These are phyloP conservation scores for Clarias macrocephalus DNA, from an alignment of 2,113 vertebrate species.

Conservation along the genomic window DNA sequence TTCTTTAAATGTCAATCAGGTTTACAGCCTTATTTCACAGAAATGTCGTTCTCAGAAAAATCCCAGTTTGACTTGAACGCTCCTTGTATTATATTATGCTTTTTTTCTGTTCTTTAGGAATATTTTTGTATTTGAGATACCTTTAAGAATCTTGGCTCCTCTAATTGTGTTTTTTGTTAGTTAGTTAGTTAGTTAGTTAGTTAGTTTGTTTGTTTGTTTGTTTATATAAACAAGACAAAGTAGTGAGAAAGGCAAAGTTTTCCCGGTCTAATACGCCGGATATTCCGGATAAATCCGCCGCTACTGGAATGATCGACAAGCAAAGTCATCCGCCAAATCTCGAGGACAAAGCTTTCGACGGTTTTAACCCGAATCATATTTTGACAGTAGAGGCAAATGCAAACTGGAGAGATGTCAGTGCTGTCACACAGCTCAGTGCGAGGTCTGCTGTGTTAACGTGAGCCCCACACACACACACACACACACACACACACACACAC, in stretches of 20 bases:
- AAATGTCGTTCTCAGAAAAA: too few relatives aligned
- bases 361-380: constrained; percentile 37
- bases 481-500: constrained; percentile 9
- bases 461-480: constrained; percentile 20
- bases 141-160: neutral
- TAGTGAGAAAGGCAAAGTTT: neutral
- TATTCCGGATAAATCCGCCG: neutral
- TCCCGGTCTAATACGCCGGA: neutral
- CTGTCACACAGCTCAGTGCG: constrained; percentile 23
- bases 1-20: too few relatives aligned
- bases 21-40: too few relatives aligned
- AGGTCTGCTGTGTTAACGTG: constrained; percentile 15
- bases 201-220: neutral
- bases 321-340: constrained; percentile 8
- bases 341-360: constrained; percentile 24
- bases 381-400: constrained; percentile 41
- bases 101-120: too few relatives aligned
- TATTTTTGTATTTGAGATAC: neutral
- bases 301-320: neutral
- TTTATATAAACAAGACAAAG: neutral
- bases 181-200: neutral
- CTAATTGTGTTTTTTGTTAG: neutral
- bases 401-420: constrained; percentile 37
- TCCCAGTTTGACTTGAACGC: too few relatives aligned
- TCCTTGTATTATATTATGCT: too few relatives aligned